A percentile compares a stretch with the other conserved stretches of the same genome.
These are phyloP conservation scores for Pterostichus madidus DNA, from an alignment of 2,888 invertebrate genomes.

Conservation along the genomic window DNA sequence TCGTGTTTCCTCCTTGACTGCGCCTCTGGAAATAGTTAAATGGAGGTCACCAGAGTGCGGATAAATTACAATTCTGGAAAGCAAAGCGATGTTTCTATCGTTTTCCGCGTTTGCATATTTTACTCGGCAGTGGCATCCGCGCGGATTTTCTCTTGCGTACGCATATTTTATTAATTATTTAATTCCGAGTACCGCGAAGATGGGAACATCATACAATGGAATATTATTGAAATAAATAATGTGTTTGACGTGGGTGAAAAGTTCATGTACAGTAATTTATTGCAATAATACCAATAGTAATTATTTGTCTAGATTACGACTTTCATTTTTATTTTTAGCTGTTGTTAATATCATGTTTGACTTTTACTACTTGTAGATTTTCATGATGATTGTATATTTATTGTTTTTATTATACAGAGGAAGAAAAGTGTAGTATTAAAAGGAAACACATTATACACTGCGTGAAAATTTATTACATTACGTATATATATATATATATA, in stretches of 20 bases:
- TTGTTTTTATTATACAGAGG: neutral
- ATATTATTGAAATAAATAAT: constrained; percentile 7
- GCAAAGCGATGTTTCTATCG: neutral
- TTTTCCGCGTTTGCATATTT: constrained; percentile 11
- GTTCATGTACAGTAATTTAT: constrained; percentile 9
- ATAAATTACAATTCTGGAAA: constrained; percentile 8
- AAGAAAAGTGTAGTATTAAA: neutral
- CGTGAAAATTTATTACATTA: no score
- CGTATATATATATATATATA: no score
- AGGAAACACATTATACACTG: neutral
- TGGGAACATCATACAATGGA: neutral
- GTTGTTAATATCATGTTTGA: neutral
- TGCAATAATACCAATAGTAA: neutral
- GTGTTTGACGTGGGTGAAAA: constrained; percentile 5
- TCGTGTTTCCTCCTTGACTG: neutral
- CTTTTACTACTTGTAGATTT: neutral
- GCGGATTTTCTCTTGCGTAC: no score
- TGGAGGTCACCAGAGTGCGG: neutral
- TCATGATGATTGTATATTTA: neutral
- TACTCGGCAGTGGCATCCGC: no score
- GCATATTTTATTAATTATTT: neutral
- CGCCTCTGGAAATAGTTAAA: neutral
- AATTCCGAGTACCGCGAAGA: neutral
- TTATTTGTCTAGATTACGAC: neutral
- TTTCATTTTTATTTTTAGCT: constrained; percentile 1